Evolutionary conservation across 1,140 invertebrate genomes (phyloP).

Genomic region (Pentalonia nigronervosa): DNA sequence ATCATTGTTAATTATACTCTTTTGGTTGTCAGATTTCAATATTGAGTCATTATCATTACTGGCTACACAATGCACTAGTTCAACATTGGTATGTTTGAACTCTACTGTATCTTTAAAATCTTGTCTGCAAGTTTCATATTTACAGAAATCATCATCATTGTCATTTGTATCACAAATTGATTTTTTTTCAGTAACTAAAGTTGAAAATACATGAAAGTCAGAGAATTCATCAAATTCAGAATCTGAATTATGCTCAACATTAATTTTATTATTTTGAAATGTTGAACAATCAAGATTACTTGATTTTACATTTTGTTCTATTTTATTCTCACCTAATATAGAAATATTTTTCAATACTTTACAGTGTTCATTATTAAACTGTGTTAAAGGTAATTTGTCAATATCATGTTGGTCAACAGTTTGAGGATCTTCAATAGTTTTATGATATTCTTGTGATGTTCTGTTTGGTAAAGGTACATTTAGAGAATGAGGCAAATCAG

Average conservation of each 20-base stretch:
- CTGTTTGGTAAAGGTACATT: conserved; percentile 20
- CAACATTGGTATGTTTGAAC: neutral
- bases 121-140: neutral
- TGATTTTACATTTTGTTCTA: conserved; percentile 23
- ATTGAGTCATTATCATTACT: neutral
- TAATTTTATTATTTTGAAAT: neutral
- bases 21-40: neutral
- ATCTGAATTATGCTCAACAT: conserved; percentile 17
- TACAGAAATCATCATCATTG: neutral
- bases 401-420: neutral
- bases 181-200: neutral
- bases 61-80: neutral
- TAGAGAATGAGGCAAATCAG: neutral
- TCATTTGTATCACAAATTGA: neutral
- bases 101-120: neutral
- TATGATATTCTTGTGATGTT: neutral
- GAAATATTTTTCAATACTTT: neutral
- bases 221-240: conserved; percentile 34
- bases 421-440: neutral
- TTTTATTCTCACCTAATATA: neutral
- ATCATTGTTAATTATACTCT: neutral
- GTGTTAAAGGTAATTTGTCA: neutral
- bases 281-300: neutral
- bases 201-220: conserved; percentile 50
- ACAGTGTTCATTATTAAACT: neutral